These are phyloP conservation scores for Periplaneta americana DNA, from an alignment of 1,140 invertebrate genomes.

Conservation along the genomic window DNA sequence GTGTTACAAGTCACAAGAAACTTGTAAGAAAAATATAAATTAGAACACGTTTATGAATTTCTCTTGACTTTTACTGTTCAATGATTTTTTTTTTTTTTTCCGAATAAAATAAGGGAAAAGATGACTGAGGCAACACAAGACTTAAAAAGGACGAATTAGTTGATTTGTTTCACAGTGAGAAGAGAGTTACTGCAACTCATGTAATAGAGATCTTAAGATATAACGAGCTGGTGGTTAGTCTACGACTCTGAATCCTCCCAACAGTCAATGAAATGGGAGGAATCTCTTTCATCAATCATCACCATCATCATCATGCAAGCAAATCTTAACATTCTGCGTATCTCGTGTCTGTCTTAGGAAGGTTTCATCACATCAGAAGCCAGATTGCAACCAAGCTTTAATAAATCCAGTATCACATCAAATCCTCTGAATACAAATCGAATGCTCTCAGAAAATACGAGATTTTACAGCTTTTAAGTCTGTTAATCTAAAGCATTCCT, in stretches of 20 bases:
- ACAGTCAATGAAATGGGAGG: background rate
- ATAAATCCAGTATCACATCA: no score
- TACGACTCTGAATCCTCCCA: background rate
- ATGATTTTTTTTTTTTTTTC: no score
- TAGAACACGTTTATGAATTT: background rate
- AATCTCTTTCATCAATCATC: background rate
- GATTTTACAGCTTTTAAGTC: no score
- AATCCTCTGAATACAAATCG: no score
- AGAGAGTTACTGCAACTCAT: background rate
- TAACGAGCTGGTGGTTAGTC: background rate
- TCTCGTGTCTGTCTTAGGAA: background rate
- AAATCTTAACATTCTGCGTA: background rate
- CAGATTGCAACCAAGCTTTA: no score
- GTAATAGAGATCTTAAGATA: background rate
- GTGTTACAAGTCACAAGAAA: background rate
- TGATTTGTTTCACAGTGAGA: background rate
- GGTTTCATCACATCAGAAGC: background rate
- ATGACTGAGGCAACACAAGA: background rate
- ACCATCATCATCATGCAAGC: background rate
- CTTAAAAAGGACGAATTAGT: background rate
- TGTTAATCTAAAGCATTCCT: background rate
- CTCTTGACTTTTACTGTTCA: background rate
- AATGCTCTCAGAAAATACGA: no score
- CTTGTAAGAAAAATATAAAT: background rate
- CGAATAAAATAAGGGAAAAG: background rate